Base-by-base conservation (phyloP, 2,888 invertebrate genomes). In the Timema podura region DNA sequence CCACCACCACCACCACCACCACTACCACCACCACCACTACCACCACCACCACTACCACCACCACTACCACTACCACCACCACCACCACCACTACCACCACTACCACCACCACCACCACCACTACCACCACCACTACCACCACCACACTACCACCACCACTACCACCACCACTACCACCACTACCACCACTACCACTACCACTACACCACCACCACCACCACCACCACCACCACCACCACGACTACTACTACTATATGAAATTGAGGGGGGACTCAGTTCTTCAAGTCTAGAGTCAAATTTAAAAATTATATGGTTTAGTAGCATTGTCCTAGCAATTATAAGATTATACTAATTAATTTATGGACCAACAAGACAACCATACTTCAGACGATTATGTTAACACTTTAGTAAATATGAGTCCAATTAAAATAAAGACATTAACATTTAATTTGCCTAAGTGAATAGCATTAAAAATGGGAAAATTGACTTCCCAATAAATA, bases 391-490 rank as follows among this genome's bases (percentile, higher is more conserved):
- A 44, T 61, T 10, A 30, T 8, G 61, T 61, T 15, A 44, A 44
- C 44, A 59, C 59, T 59, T 44, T 59, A 59, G 44, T 11, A 59
- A n/a, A n/a, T n/a, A n/a, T n/a, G n/a, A n/a, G 9, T 59, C 16
- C 16, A 59, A 59, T 44, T 59, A 44, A 44, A 16, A 16, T 59
- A 59, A 5, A 59, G 59, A 44, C 16, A 59, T 59, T n/a, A n/a
- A n/a, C n/a, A n/a, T n/a, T n/a, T n/a, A n/a, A n/a, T n/a, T n/a
- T n/a, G n/a, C n/a, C n/a, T n/a, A n/a, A n/a, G n/a, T n/a, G n/a
- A n/a, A 49, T 11, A 10, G 10, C 49, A 10, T 49, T 49, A 59
- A 11, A 59, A 59, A 59, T 59, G 59, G 59, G n/a, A n/a, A n/a
- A n/a, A n/a, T n/a, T n/a, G n/a, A n/a, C n/a, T n/a, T n/a, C n/a